A percentile compares a stretch with the other conserved stretches of the same genome.
These are phyloP conservation scores for Tetanocera ferruginea DNA, from an alignment of 2,888 invertebrate genomes.

Conservation along the genomic window DNA sequence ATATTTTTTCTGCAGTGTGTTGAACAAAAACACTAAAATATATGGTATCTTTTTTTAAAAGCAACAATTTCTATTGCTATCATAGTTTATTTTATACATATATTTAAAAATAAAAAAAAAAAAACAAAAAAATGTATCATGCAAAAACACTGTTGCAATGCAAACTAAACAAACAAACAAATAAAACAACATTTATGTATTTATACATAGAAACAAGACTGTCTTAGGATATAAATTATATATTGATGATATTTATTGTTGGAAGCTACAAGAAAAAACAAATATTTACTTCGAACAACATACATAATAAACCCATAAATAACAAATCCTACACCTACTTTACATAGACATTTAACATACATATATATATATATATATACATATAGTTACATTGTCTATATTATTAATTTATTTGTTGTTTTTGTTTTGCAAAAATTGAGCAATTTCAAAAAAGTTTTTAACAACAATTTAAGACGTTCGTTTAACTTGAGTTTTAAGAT, in stretches of 20 bases:
- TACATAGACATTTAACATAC: neutral
- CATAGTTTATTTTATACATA: constrained; percentile 22
- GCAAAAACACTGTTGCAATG: constrained; percentile 8
- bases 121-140: constrained; percentile 12
- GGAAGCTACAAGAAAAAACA: constrained; percentile 25
- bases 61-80: constrained; percentile 10
- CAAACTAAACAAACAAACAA: constrained; percentile 18
- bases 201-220: constrained; percentile 54
- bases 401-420: neutral
- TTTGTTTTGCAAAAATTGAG: neutral
- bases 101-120: neutral
- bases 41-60: neutral
- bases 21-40: neutral
- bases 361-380: neutral
- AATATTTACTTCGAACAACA: constrained; percentile 22
- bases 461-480: no score
- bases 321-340: neutral
- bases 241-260: constrained; percentile 32
- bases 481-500: no score
- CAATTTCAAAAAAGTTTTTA: neutral
- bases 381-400: neutral
- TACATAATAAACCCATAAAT: neutral
- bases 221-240: constrained; percentile 50
- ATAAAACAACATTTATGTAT: constrained; percentile 42
- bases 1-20: neutral